Base-by-base conservation (phyloP, 2,888 invertebrate genomes). In the Drosophila lutescens region DNA sequence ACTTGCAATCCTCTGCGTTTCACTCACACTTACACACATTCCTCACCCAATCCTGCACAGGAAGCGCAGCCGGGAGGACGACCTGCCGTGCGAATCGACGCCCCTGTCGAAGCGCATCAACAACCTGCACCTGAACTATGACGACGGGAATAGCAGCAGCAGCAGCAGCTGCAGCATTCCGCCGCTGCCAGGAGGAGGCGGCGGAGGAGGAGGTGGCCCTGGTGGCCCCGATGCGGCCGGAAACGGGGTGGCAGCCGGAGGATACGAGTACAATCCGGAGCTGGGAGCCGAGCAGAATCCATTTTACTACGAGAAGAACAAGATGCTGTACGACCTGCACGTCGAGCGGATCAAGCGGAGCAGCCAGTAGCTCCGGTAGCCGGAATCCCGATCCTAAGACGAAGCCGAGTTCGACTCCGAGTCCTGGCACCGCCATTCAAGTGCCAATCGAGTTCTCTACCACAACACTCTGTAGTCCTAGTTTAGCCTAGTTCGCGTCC, bases 71-170 rank as follows among this genome's bases (percentile, higher is more conserved):
- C 94, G 96, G 68, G 95, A 95, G 89, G 96, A 96, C 88, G 96
- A 97, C 79, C 67, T 84, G 26, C 94, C 94, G 75, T 97, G 97
- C 89, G 97, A 91, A 43, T 91, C 97, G 86, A 95, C 96, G 94
- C 97, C 98, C 58, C 92, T 98, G 57, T 97, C 97, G 13, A 98
- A 98, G 92, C 94, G 97, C 89, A 97, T 98, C 84, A 97, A 97
- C 91, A 97, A 97, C 93, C 93, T 98, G 56, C 97, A 97, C 89
- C 95, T 97, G 82, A 96, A 74, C 53, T 75, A 90, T 86, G 71
- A 91, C 68, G 81, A 79, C 65, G 81, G 77, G 0, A 86, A 81
- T 36, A 80, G 82, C 71, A 80, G 74, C 74, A 90, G 78, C 71
- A 84, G 79, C 71, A 89, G 77, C 76, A 81, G 61, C 55, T 79